Evolutionary conservation across 2,113 vertebrate genomes (phyloP).

Genomic region (Phycodurus eques): DNA sequence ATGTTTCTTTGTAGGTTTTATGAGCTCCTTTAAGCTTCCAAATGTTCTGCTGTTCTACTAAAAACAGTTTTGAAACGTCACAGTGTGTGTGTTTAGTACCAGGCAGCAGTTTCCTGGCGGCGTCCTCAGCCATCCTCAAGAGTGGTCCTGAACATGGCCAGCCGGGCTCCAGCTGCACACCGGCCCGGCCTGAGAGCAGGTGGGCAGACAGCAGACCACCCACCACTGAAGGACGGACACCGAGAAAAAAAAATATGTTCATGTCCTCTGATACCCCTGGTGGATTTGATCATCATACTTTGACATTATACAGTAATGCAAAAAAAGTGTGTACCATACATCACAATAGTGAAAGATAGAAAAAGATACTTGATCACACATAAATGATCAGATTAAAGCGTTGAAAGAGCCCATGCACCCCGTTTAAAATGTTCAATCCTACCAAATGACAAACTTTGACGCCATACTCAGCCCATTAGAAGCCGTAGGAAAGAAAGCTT

Average conservation of each 20-base stretch:
- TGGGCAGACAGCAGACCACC: slow-evolving; percentile 95
- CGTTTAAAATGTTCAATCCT: no score
- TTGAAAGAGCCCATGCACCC: no score
- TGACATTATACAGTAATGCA: no score
- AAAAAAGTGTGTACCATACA: no score
- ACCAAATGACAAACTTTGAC: no score
- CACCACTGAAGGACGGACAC: slow-evolving; percentile 77
- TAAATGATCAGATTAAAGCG: no score
- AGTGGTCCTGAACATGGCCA: slow-evolving; percentile 95
- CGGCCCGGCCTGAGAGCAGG: slow-evolving; percentile 84
- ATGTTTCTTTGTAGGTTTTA: background rate
- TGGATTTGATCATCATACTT: no score
- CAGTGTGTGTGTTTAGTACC: slow-evolving; percentile 67
- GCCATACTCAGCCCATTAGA: no score
- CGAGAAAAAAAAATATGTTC: background rate
- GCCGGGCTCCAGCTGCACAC: slow-evolving; percentile 83
- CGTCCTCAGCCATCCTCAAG: slow-evolving; percentile 92
- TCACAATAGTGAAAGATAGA: no score
- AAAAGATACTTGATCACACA: no score
- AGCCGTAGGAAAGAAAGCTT: no score
- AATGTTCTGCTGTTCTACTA: background rate
- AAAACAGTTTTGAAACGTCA: background rate
- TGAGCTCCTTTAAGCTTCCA: background rate
- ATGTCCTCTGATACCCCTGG: background rate
- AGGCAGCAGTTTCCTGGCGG: slow-evolving; percentile 90